Evolutionary conservation across 2,113 vertebrate genomes (phyloP).

Genomic region (Malaclemys terrapin): DNA sequence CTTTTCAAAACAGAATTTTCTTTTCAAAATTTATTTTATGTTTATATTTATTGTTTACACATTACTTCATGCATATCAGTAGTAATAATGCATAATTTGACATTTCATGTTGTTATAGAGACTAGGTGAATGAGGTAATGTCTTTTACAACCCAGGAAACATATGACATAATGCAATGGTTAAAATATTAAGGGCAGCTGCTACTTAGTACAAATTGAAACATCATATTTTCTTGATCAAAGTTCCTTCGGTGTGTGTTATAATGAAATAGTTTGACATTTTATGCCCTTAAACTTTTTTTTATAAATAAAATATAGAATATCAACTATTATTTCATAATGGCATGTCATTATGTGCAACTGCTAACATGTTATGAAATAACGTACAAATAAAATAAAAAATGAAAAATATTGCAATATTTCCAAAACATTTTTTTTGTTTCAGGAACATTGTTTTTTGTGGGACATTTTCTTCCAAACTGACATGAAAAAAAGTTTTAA

Average conservation of each 20-base stretch:
- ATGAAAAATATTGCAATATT: background rate
- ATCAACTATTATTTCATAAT: background rate
- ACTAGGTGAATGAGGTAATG: background rate
- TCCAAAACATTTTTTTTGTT: background rate
- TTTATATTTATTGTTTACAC: background rate
- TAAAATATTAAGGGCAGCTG: background rate
- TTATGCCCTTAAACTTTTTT: background rate
- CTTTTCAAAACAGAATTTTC: background rate
- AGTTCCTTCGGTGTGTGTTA: background rate
- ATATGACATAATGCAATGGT: background rate
- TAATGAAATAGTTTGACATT: background rate
- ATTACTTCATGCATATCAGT: background rate
- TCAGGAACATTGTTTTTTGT: background rate
- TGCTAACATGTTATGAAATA: background rate
- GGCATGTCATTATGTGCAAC: background rate
- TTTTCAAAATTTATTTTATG: background rate
- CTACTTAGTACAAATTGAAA: background rate
- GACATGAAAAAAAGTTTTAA: background rate
- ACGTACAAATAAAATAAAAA: background rate
- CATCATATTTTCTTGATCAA: background rate
- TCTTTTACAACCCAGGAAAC: background rate
- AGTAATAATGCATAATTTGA: background rate
- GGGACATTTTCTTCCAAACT: background rate
- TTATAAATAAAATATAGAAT: background rate
- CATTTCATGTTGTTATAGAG: background rate